These are phyloP conservation scores for Spizaetus ornatus DNA, from an alignment of 2,113 vertebrate genomes.

Conservation along the genomic window DNA sequence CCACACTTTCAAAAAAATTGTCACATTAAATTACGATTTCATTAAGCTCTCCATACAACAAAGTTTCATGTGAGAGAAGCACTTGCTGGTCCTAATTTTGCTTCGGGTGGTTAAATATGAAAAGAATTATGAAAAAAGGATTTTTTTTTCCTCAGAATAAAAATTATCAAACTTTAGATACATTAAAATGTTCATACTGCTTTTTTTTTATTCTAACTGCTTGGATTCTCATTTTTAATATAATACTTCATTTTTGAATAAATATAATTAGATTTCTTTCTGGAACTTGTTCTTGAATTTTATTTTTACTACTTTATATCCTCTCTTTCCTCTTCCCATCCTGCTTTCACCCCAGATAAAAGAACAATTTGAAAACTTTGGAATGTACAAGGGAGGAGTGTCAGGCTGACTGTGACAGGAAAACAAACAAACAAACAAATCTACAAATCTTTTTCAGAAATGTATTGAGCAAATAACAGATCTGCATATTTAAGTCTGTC, in stretches of 20 bases:
- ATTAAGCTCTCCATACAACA: background rate
- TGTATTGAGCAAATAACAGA: background rate
- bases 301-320: background rate
- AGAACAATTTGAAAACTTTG: background rate
- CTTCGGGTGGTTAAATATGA: background rate
- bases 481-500: background rate
- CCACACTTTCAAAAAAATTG: background rate
- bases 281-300: background rate
- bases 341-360: background rate
- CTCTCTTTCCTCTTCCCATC: background rate
- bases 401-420: background rate
- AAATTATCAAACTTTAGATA: background rate
- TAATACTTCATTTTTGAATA: background rate
- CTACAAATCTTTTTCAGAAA: background rate
- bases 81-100: background rate
- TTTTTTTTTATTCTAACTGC: background rate
- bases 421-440: background rate
- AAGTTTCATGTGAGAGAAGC: background rate
- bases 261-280: background rate
- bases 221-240: background rate
- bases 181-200: background rate
- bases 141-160: background rate
- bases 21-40: background rate
- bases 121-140: fast-evolving
- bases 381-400: background rate